Evolutionary conservation across 2,888 invertebrate genomes (phyloP), one percentile per base, ranked within the genome.

Genomic region (Kryphioiulus occultus): DNA sequence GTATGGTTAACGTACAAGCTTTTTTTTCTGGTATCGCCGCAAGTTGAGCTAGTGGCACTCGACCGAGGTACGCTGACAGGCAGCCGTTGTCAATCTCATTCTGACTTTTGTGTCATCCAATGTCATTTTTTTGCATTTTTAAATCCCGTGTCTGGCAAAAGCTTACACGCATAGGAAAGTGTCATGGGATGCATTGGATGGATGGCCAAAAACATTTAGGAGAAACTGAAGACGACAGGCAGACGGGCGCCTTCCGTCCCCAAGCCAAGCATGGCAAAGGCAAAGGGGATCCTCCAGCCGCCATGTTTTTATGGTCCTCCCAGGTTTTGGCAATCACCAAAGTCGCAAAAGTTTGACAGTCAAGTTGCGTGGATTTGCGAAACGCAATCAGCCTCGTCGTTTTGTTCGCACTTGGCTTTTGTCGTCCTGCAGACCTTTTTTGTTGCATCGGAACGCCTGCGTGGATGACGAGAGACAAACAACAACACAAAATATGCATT

Each of bases 181-280:
- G 68, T 68, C 68, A 68, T 68, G 68, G 68, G 68, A 68, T 68
- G 68, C 68, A 68, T 68, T 68, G 68, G 68, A 68, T 68, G 68
- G 26, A 68, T 68, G 68, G 68, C 68, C 68, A 68, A 68, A 68
- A 68, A 68, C 68, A 68, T 68, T 68, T 68, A 68, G 68, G 68
- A 68, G 68, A 68, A 68, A 68, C 68, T 68, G 68, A 68, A 68
- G 68, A 68, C 68, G 68, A 68, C 68, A 68, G 68, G 68, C 68
- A 68, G 68, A 26, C 68, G 68, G 68, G 68, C 68, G 68, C 68
- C 68, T 68, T 68, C 68, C 68, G 68, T 68, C 68, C 68, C 68
- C 68, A 26, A 68, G 68, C 68, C 68, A 68, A 68, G 68, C 68
- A 26, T 68, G n/a, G n/a, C n/a, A n/a, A n/a, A n/a, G 68, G 68